phyloP scores from a whole-genome alignment of 1,140 invertebrate species.

The Calliphora vicina region DNA sequence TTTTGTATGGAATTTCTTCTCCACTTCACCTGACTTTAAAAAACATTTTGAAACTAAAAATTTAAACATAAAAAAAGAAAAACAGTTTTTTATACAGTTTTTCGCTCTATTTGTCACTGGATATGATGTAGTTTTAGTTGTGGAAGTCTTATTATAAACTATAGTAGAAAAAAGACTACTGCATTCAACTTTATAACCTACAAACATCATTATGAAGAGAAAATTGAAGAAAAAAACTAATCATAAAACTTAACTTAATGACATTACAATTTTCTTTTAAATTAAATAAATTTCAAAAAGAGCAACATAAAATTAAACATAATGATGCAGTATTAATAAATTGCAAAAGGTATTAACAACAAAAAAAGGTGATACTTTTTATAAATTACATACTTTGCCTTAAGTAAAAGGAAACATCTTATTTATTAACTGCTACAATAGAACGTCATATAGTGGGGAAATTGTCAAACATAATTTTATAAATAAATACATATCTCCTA shows the following conservation, averaged over 20 bases:
- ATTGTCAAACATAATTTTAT: too few species aligned
- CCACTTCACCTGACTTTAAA: too few species aligned
- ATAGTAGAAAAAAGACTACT: neutral
- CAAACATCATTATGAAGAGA: neutral
- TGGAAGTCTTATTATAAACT: neutral
- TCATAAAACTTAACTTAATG: constrained; percentile 12
- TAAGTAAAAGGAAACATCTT: too few species aligned
- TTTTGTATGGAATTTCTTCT: too few species aligned
- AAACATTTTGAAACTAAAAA: too few species aligned
- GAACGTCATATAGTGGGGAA: too few species aligned
- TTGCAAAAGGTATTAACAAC: neutral
- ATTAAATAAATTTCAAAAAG: constrained; percentile 9
- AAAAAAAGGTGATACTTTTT: neutral
- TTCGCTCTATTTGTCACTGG: too few species aligned
- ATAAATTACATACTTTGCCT: too few species aligned
- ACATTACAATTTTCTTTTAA: neutral
- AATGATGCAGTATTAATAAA: neutral
- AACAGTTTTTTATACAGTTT: too few species aligned
- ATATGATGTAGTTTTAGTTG: neutral
- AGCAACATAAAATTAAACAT: neutral
- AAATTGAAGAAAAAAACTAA: neutral
- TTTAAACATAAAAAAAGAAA: too few species aligned
- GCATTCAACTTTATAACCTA: neutral
- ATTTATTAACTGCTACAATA: too few species aligned
- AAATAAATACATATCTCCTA: too few species aligned